These are phyloP conservation scores for Epinephelus lanceolatus DNA, from an alignment of 2,113 vertebrate genomes.

Conservation along the genomic window DNA sequence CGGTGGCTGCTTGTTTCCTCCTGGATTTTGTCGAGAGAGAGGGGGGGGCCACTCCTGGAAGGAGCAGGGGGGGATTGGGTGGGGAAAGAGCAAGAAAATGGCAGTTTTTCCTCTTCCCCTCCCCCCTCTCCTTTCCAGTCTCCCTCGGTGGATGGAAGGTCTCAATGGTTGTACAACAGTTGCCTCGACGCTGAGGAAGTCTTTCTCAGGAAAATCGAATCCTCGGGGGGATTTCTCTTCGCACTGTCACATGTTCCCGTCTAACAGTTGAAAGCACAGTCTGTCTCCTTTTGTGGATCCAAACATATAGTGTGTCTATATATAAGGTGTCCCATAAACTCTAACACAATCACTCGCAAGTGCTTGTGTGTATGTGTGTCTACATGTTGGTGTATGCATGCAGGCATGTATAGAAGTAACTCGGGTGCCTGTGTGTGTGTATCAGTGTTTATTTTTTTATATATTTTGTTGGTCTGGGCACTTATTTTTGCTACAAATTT, in stretches of 20 bases:
- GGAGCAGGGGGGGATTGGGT: conserved; percentile 66
- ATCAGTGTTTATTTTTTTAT: conserved; percentile 29
- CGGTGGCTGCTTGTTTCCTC: conserved; percentile 52
- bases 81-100: conserved; percentile 78
- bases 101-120: conserved; percentile 81
- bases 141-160: conserved; percentile 56
- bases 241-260: conserved; percentile 44
- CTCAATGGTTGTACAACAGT: conserved; percentile 50
- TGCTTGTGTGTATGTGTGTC: conserved; percentile 63
- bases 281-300: conserved; percentile 69
- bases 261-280: conserved; percentile 64
- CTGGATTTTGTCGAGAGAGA: conserved; percentile 60
- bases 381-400: conserved; percentile 74
- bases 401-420: conserved; percentile 64
- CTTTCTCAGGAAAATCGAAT: conserved; percentile 60
- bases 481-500: conserved; percentile 88
- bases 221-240: conserved; percentile 55
- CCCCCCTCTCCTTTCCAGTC: conserved; percentile 54
- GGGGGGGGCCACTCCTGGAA: conserved; percentile 54
- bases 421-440: conserved; percentile 56
- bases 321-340: conserved; percentile 78
- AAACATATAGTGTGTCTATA: conserved; percentile 66
- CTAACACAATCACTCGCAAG: conserved; percentile 67
- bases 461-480: conserved; percentile 84
- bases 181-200: conserved; percentile 62